Percentiles rank a stretch among this genome's conserved stretches.
Evolutionary conservation across 1,140 invertebrate genomes (phyloP).

Genomic region (Platorchestia sp.): DNA sequence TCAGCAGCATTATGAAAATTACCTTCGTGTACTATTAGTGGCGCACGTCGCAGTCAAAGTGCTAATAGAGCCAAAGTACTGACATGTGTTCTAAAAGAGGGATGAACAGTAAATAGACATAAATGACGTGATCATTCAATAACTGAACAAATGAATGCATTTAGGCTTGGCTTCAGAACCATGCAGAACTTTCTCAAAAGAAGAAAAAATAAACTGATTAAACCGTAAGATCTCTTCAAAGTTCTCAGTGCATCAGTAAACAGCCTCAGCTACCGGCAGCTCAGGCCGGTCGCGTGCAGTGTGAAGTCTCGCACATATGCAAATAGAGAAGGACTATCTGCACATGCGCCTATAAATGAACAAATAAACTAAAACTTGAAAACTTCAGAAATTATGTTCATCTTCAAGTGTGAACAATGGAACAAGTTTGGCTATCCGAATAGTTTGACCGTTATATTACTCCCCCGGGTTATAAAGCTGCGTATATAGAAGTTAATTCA

Average conservation of each 20-base stretch:
- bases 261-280: background rate
- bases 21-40: too few species aligned
- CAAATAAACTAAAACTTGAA: background rate
- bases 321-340: background rate
- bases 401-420: background rate
- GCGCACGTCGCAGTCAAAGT: too few species aligned
- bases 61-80: too few species aligned
- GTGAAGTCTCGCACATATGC: background rate
- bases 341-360: background rate
- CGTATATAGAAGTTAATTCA: background rate
- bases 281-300: background rate
- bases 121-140: too few species aligned
- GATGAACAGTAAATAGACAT: too few species aligned
- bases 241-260: background rate
- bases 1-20: too few species aligned
- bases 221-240: background rate
- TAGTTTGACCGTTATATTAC: background rate
- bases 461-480: background rate
- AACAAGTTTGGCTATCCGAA: background rate
- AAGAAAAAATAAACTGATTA: background rate
- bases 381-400: background rate
- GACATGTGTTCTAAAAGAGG: too few species aligned
- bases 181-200: background rate
- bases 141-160: background rate
- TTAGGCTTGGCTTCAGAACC: background rate